phyloP scores from a whole-genome alignment of 2,797 vertebrate genomes.

The Dendrocincla fuliginosa region DNA sequence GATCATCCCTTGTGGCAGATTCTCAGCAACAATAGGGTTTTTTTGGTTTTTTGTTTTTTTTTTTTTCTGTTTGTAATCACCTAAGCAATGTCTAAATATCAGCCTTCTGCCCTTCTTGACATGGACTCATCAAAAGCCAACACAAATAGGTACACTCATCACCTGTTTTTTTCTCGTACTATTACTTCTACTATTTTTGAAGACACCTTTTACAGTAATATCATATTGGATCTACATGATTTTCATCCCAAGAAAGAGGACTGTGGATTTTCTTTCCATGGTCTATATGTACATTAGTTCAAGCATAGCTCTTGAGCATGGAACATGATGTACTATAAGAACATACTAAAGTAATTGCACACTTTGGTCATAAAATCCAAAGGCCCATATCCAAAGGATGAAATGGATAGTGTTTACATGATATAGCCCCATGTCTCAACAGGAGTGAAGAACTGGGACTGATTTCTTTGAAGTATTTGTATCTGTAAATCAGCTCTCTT shows the following conservation, averaged over 20 bases:
- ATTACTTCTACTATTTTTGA: neutral
- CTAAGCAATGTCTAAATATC: neutral
- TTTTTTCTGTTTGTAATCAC: neutral
- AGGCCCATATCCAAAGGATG: neutral
- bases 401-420: neutral
- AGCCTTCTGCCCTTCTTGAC: neutral
- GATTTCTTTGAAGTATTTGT: neutral
- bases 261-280: neutral
- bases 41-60: too few species aligned
- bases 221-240: neutral
- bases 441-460: neutral
- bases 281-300: neutral
- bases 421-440: neutral
- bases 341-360: neutral
- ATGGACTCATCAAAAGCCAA: neutral
- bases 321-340: neutral
- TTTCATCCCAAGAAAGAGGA: neutral
- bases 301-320: neutral
- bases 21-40: neutral
- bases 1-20: neutral
- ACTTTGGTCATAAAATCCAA: neutral
- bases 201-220: neutral
- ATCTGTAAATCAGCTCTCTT: neutral
- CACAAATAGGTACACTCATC: neutral
- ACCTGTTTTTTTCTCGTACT: neutral